phyloP scores from a whole-genome alignment of 2,113 vertebrate species.

The Todiramphus saurophagus region DNA sequence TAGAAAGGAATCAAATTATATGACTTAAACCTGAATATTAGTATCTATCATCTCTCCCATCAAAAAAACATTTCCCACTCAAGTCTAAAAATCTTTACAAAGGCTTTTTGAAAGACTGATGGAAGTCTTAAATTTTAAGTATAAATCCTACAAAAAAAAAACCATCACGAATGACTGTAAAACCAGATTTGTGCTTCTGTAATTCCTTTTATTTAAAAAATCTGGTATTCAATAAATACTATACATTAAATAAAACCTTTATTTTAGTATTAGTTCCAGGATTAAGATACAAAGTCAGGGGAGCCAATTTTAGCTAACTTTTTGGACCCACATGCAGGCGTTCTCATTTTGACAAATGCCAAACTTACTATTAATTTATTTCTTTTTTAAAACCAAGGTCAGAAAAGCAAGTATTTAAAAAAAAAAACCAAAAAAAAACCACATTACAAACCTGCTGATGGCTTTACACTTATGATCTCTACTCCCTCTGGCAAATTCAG shows the following conservation, averaged over 20 bases:
- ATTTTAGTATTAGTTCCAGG: background rate
- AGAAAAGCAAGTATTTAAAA: background rate
- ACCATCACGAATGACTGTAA: background rate
- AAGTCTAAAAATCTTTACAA: background rate
- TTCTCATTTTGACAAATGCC: background rate
- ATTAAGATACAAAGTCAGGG: background rate
- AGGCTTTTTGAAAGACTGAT: background rate
- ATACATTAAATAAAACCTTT: background rate
- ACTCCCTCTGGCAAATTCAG: slow-evolving; percentile 88
- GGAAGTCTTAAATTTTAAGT: background rate
- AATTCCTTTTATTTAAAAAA: background rate
- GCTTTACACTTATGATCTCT: slow-evolving; percentile 88
- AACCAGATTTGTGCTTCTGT: background rate
- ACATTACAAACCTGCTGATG: slow-evolving; percentile 89
- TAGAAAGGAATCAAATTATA: background rate
- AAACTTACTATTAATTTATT: background rate
- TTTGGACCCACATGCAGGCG: background rate
- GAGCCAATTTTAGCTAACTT: background rate
- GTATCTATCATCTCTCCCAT: background rate
- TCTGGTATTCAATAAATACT: background rate
- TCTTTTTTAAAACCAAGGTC: background rate
- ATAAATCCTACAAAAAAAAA: background rate
- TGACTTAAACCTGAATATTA: background rate
- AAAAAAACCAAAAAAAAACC: background rate
- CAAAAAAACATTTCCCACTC: background rate